Evolutionary conservation across 2,113 vertebrate genomes (phyloP).

Genomic region (Pao palembangensis): DNA sequence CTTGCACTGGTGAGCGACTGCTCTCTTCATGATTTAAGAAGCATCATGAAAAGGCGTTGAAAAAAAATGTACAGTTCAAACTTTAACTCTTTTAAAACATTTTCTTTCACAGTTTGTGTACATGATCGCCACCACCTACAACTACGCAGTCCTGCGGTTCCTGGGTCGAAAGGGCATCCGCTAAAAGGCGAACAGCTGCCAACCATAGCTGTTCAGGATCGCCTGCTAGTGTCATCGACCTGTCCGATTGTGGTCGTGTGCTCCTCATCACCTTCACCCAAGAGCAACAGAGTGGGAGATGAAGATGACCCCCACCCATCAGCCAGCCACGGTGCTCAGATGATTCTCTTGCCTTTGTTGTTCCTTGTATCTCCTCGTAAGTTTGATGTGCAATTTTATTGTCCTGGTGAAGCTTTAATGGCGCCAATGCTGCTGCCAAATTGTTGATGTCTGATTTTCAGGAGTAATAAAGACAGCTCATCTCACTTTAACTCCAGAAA

Average conservation of each 20-base stretch:
- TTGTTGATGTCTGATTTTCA: slow-evolving; percentile 44
- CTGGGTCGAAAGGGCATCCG: slow-evolving; percentile 90
- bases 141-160: slow-evolving; percentile 94
- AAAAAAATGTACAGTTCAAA: not conserved
- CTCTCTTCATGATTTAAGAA: too few relatives aligned
- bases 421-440: slow-evolving; percentile 35
- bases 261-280: slow-evolving; percentile 19
- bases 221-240: slow-evolving; percentile 26
- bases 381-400: slow-evolving; percentile 31
- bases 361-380: slow-evolving; percentile 35
- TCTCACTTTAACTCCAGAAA: slow-evolving; percentile 43
- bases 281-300: slow-evolving; percentile 63
- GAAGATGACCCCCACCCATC: slow-evolving; percentile 44
- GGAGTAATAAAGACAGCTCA: slow-evolving; percentile 61
- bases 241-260: slow-evolving; percentile 44
- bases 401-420: slow-evolving; percentile 40
- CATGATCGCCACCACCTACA: slow-evolving; percentile 92
- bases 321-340: slow-evolving; percentile 28
- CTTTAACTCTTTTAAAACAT: not conserved
- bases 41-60: not conserved
- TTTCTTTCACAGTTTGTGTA: slow-evolving; percentile 83
- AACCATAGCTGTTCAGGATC: slow-evolving; percentile 25
- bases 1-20: slow-evolving; percentile 87
- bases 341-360: slow-evolving; percentile 64
- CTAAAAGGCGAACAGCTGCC: slow-evolving; percentile 59